These are phyloP conservation scores for Candidula unifasciata DNA, from an alignment of 2,888 invertebrate species.

Conservation along the genomic window DNA sequence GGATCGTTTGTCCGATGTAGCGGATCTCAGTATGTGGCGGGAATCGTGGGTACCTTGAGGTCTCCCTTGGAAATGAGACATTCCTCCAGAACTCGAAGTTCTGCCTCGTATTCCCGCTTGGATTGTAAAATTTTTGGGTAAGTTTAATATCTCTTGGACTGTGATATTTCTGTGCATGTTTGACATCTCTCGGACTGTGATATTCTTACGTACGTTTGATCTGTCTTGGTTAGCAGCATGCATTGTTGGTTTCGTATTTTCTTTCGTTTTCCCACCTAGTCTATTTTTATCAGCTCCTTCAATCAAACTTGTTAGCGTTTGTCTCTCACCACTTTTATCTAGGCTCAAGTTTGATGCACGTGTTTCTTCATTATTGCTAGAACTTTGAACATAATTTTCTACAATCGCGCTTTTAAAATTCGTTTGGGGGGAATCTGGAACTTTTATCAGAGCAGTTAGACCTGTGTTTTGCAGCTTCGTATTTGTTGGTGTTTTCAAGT, in stretches of 20 bases:
- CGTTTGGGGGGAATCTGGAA: neutral
- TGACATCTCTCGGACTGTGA: too few species aligned
- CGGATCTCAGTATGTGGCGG: neutral
- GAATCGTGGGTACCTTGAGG: neutral
- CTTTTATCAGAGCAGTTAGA: neutral
- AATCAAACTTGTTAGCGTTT: too few species aligned
- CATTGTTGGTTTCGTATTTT: too few species aligned
- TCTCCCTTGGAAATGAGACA: neutral
- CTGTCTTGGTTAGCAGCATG: neutral
- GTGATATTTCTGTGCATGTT: neutral
- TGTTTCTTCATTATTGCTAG: neutral
- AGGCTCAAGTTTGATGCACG: neutral
- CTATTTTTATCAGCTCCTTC: too few species aligned
- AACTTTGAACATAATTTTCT: neutral
- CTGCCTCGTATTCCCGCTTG: neutral
- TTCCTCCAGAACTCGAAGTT: too few species aligned
- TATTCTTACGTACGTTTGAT: neutral
- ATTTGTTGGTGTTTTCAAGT: neutral
- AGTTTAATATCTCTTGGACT: neutral
- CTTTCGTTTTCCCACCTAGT: too few species aligned
- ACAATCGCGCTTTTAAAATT: neutral
- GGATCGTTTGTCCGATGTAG: too few species aligned
- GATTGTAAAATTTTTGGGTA: neutral
- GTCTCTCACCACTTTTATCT: too few species aligned
- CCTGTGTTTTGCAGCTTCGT: neutral